Evolutionary conservation across 2,888 invertebrate species (phyloP).

Genomic region (Bibio marci): DNA sequence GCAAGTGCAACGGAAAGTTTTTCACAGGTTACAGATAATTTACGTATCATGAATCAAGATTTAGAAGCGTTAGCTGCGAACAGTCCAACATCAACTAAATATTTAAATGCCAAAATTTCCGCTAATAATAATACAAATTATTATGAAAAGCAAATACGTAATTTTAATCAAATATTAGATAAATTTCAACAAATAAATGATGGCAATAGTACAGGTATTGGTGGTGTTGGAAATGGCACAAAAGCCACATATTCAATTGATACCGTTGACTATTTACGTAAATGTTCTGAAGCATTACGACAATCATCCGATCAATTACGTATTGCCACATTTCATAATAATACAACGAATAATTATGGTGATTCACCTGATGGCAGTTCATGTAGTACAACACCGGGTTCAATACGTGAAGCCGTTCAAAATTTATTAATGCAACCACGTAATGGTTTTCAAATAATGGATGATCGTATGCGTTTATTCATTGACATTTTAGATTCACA

Average conservation of each 20-base stretch:
- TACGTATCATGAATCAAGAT: constrained; percentile 28
- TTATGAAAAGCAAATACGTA: constrained; percentile 16
- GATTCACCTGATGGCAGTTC: constrained; percentile 24
- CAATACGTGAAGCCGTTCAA: constrained; percentile 51
- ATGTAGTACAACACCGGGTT: constrained; percentile 36
- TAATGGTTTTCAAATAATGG: constrained; percentile 58
- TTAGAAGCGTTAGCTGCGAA: constrained; percentile 18
- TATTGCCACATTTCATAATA: constrained; percentile 17
- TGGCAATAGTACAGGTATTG: constrained; percentile 27
- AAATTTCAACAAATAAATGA: constrained; percentile 26
- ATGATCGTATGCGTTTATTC: constrained; percentile 60
- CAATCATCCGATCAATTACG: constrained; percentile 26
- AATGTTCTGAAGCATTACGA: constrained; percentile 27
- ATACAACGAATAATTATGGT: constrained; percentile 5
- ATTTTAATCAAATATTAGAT: constrained; percentile 28
- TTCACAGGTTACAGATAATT: constrained; percentile 27
- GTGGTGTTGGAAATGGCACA: too few relatives aligned
- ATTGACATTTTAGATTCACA: constrained; percentile 70
- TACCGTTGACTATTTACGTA: constrained; percentile 26
- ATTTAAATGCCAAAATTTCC: constrained; percentile 11
- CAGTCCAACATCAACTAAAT: constrained; percentile 6
- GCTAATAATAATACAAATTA: too few relatives aligned
- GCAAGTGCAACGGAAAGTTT: constrained; percentile 26
- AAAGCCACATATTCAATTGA: constrained; percentile 12
- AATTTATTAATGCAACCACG: constrained; percentile 50